Conservation (phyloP, 2,888 invertebrate species). For the Cataglyphis livida region DNA sequence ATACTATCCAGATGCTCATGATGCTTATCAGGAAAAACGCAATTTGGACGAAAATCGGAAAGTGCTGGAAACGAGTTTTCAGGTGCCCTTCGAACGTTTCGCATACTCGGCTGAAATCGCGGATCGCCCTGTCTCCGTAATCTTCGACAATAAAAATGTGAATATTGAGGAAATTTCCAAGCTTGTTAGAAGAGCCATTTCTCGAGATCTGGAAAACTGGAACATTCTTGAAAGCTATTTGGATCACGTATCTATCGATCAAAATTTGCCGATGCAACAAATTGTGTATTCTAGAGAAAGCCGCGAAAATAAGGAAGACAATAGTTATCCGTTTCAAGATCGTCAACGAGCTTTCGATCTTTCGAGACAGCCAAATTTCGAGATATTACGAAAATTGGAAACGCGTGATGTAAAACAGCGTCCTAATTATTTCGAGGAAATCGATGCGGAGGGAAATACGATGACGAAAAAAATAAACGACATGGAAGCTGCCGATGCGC, state of each 20-base stretch:
- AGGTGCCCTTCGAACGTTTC: slow-evolving; percentile 64
- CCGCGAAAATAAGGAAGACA: not conserved
- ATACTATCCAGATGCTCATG: slow-evolving; percentile 76
- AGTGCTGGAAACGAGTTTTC: slow-evolving; percentile 73
- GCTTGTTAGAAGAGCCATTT: slow-evolving; percentile 65
- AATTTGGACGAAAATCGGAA: slow-evolving; percentile 64
- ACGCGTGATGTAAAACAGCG: not conserved
- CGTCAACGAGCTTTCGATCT: not conserved
- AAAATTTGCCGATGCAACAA: slow-evolving; percentile 12
- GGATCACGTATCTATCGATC: slow-evolving; percentile 53
- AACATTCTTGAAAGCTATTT: slow-evolving; percentile 64
- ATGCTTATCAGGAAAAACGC: slow-evolving; percentile 60
- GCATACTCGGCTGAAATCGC: slow-evolving; percentile 17
- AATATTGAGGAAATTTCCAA: slow-evolving; percentile 66
- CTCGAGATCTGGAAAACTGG: slow-evolving; percentile 66
- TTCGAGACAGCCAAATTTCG: not conserved
- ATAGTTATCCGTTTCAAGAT: not conserved
- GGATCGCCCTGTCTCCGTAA: not conserved
- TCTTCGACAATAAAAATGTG: not conserved
- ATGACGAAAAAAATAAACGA: not conserved
- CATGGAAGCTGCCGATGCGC: not conserved
- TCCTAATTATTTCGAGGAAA: not conserved
- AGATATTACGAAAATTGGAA: slow-evolving; percentile 11
- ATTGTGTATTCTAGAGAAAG: not conserved
- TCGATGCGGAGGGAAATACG: not conserved